Evolutionary conservation across 2,888 invertebrate genomes (phyloP), one percentile per base, ranked within the genome.

Genomic region (Cerastoderma edule): DNA sequence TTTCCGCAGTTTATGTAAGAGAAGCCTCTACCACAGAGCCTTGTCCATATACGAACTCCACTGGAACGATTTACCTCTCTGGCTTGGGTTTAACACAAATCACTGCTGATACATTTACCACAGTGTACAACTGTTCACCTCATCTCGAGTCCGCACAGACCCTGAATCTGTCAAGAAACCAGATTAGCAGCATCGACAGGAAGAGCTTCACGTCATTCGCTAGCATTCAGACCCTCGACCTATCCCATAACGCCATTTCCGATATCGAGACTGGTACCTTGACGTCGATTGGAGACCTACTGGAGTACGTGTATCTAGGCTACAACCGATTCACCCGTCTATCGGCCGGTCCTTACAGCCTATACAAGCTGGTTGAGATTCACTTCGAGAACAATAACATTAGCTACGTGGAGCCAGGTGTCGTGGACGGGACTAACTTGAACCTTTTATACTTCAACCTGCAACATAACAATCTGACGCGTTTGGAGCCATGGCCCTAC

Each of bases 401-500:
- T 46, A 71, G 68, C 19, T 63, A 72, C 10, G 80, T 85, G 0
- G 85, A 77, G 22, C 67, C 73, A 1, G 70, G 78, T n/a, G 78
- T 80, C 13, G 80, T 85, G 13, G 69, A 73, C 28, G 63, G 70
- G n/a, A 64, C 70, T 0, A 71, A 83, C 39, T 63, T 44, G 10
- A 44, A 63, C n/a, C 28, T 85, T 5, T 13, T 30, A 10, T 27
- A 60, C 28, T 75, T 83, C 22, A 78, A 82, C 44, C 16, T 83
- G 35, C 73, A 77, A 13, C 46, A 75, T 44, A 85, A 85, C 32
- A 3, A 30, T 35, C 28, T 85, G 27, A 71, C 76, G 4, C 60
- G 65, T 50, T 63, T 84, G 28, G 85, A 85, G 50, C 83, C 85
- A 13, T 85, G 83, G 85, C 83, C 83, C 1, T 85, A 78, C 54